Base-by-base conservation (phyloP, 2,113 vertebrate species). In the Okapia johnstoni region DNA sequence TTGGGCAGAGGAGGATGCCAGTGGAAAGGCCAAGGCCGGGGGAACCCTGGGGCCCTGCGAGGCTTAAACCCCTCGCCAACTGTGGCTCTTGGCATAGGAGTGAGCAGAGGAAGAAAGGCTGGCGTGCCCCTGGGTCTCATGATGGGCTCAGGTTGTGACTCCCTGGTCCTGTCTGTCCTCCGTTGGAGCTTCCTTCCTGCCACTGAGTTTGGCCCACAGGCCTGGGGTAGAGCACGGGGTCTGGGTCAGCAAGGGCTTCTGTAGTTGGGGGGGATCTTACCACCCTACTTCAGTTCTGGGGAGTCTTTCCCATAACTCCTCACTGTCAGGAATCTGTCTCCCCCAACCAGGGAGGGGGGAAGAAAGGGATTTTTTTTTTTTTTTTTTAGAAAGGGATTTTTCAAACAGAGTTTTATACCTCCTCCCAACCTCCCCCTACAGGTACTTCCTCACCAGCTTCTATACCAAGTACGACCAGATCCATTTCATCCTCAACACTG, bases 391-490 rank as follows among this genome's bases (percentile, higher is more conserved):
- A 61, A 36, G 50, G 33, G 48, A 28, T 0, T 30, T 4, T 7
- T 60, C 4, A 81, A 5, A 66, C 15, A n/a, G n/a, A 30, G 21
- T 7, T 60, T 92, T 26, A 90, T 1, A 2, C 21, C n/a, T 95
- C 60, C 40, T 40, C 61, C 21, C 40, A 33, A 60, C 94, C 19
- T 96, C 90, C 28, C n/a, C 48, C 77, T 73, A 11, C 97, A 99
- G 99, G 98, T 99, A 99, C 97, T 99, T 99, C 93, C 98, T 99
- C 97, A 99, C 99, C 98, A 99, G 99, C 98, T 99, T 99, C 98
- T 99, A 99, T 96, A 99, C 99, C 21, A 99, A 99, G 98, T 99
- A 99, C 0, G 99, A 99, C 98, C 98, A 98, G 97, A 81, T 99
- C 96, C 99, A 99, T 92, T 99, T 99, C 96, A 79, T 99, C 60